These are phyloP conservation scores for Coregonus suidteri DNA, from an alignment of 2,797 vertebrate species.

Conservation along the genomic window DNA sequence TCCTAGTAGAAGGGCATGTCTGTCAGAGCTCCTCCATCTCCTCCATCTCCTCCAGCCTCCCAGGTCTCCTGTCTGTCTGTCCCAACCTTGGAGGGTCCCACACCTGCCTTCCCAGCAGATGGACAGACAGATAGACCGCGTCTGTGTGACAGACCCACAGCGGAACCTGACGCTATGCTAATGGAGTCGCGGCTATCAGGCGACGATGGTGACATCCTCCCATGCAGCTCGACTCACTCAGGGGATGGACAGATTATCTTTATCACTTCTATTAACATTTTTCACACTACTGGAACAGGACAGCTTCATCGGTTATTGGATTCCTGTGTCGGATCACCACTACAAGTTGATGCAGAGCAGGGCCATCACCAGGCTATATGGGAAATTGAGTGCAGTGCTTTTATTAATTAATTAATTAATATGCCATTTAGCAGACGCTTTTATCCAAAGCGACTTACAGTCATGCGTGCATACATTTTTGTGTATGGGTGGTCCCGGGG, in stretches of 20 bases:
- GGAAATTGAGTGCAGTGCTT: slow-evolving; percentile 43
- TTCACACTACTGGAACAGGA: slow-evolving; percentile 68
- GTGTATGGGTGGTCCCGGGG: too few species aligned
- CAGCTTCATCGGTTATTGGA: slow-evolving; percentile 66
- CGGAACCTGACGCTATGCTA: slow-evolving; percentile 51
- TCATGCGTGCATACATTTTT: too few species aligned
- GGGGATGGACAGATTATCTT: slow-evolving; percentile 47
- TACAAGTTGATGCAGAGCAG: slow-evolving; percentile 24
- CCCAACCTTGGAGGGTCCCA: slow-evolving; percentile 35
- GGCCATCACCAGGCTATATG: slow-evolving; percentile 30
- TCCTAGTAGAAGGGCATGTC: slow-evolving; percentile 33
- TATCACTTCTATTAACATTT: slow-evolving; percentile 65
- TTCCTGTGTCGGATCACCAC: slow-evolving; percentile 21
- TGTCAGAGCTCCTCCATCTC: slow-evolving; percentile 43
- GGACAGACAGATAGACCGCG: slow-evolving; percentile 34
- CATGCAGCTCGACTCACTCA: slow-evolving; percentile 35
- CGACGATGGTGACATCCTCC: slow-evolving; percentile 35
- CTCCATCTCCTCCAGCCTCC: slow-evolving; percentile 27
- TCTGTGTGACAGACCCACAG: slow-evolving; percentile 36
- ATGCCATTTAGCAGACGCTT: too few species aligned
- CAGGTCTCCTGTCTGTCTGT: slow-evolving; percentile 23
- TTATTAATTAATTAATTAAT: too few species aligned
- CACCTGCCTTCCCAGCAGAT: slow-evolving; percentile 37
- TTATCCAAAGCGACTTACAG: too few species aligned
- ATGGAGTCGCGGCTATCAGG: slow-evolving; percentile 40